Percentiles rank a stretch among this genome's conserved stretches.
Evolutionary conservation across 2,797 vertebrate genomes (phyloP).

Genomic region (Cyprinodon diabolis): DNA sequence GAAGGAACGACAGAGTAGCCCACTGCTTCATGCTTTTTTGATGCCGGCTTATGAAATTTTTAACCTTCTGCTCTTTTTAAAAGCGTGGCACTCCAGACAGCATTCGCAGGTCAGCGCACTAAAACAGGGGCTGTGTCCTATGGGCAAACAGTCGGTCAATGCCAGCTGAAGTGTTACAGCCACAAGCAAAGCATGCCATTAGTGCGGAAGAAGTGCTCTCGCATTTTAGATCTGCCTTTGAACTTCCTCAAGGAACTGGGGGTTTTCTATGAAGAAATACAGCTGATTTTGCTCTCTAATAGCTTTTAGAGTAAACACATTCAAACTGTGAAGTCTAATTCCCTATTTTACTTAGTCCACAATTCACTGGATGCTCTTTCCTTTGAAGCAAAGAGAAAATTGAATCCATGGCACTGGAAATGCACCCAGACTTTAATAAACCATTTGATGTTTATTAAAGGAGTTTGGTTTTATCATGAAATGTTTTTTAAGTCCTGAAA

Average conservation of each 20-base stretch:
- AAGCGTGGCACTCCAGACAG: slow-evolving; percentile 50
- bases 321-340: slow-evolving; percentile 65
- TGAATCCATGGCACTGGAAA: slow-evolving; percentile 44
- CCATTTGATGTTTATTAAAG: slow-evolving; percentile 54
- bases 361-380: slow-evolving; percentile 40
- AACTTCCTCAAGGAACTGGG: slow-evolving; percentile 16
- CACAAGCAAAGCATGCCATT: slow-evolving; percentile 45
- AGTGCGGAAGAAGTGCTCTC: slow-evolving; percentile 37
- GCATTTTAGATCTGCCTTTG: slow-evolving; percentile 44
- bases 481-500: slow-evolving; percentile 22
- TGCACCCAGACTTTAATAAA: slow-evolving; percentile 46
- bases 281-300: slow-evolving; percentile 55
- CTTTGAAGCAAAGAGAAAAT: slow-evolving; percentile 57
- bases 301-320: slow-evolving; percentile 61
- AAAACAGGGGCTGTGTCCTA: slow-evolving; percentile 65
- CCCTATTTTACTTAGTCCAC: slow-evolving; percentile 54
- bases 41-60: slow-evolving; percentile 78
- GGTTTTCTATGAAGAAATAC: slow-evolving; percentile 35
- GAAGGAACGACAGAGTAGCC: slow-evolving; percentile 37
- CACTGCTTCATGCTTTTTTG: slow-evolving; percentile 73
- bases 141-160: slow-evolving; percentile 66
- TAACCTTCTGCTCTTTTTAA: slow-evolving; percentile 64
- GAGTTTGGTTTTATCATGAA: slow-evolving; percentile 57
- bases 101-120: slow-evolving; percentile 66
- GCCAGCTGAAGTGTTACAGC: slow-evolving; percentile 47